Base-by-base conservation (phyloP, 2,113 vertebrate genomes). In the Prinia subflava region DNA sequence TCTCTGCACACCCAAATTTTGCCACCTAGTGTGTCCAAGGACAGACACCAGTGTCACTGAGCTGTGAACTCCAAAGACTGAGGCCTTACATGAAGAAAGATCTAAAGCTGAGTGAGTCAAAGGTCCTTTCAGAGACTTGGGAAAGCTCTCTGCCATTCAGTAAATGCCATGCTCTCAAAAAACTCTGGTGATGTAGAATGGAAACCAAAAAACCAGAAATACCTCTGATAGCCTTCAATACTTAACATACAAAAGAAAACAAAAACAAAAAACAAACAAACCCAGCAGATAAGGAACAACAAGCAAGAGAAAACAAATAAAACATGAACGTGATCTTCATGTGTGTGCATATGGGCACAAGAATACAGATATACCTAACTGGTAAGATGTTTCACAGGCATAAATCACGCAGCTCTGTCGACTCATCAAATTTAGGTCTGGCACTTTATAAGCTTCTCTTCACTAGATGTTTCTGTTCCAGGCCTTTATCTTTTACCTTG, bases 101-200 rank as follows among this genome's bases (percentile, higher is more conserved):
- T 41, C 9, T 18, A 75, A 87, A 87, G 53, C 31, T 24, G 31
- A 82, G 22, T 4, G 22, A 76, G 44, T n/a, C 65, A 84, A 59
- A 84, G 70, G 28, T 75, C 49, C 23, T 69, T 56, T 42, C 53
- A 39, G 41, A 68, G 53, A 42, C 69, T 44, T 39, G 17, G 55
- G 79, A 82, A 74, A 94, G 24, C 35, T 57, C 73, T 84, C 52
- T 87, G n/a, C 37, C 44, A 53, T 71, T 78, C 83, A 82, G 11
- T 21, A 89, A 87, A 82, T 33, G 49, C 20, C 62, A 64, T 2
- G 2, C 49, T 69, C 20, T 68, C 47, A 52, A 62, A 82, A 75
- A 68, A 4, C 1, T 15, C 39, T 50, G n/a, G 62, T 17, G 15
- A 47, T 27, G 13, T 7, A 49, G 31, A 33, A 46, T 11, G 27